Conservation (phyloP, 2,113 vertebrate genomes). For the Antigone vipio region DNA sequence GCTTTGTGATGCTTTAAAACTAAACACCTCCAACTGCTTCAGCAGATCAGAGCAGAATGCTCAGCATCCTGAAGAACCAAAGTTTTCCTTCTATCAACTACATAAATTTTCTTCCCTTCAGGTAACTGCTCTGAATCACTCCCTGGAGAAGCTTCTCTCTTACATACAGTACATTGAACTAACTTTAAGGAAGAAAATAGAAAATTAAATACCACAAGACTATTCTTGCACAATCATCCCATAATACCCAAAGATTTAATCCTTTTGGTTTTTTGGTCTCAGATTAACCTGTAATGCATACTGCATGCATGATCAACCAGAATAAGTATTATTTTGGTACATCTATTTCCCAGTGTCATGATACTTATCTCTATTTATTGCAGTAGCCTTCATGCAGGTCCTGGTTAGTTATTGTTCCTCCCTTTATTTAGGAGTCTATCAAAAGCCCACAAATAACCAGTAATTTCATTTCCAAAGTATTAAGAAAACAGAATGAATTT, state of each 20-base stretch:
- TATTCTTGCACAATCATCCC: neutral
- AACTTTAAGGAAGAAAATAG: neutral
- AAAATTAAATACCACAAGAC: neutral
- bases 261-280: neutral
- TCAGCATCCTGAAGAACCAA: neutral
- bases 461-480: neutral
- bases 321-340: neutral
- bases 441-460: neutral
- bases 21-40: neutral
- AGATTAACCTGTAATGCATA: neutral
- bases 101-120: neutral
- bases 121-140: neutral
- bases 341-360: neutral
- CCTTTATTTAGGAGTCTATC: neutral
- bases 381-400: neutral
- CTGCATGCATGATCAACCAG: accelerated
- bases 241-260: neutral
- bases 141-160: neutral
- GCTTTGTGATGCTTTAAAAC: neutral
- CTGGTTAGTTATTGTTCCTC: neutral
- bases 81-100: neutral
- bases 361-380: neutral
- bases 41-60: neutral
- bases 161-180: neutral
- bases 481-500: neutral